Base-by-base conservation (phyloP, 2,888 invertebrate species). In the Disparrhopalites patrizii region DNA sequence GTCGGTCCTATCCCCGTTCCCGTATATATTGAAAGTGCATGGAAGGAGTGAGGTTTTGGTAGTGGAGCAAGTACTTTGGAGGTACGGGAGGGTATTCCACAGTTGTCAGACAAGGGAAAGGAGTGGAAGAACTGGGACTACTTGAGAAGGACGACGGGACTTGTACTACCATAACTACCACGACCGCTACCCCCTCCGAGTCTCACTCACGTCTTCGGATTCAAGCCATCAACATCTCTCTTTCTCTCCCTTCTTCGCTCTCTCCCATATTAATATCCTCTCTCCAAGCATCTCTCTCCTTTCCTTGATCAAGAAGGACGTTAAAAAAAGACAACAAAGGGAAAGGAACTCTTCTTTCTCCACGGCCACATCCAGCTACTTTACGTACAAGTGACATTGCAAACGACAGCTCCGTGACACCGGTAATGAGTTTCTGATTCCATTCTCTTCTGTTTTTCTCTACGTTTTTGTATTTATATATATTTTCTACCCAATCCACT, bases 11-110 rank as follows among this genome's bases (percentile, higher is more conserved):
- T n/a, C n/a, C n/a, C n/a, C n/a, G n/a, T n/a, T n/a, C n/a, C n/a
- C 13, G 51, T 61, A 61, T 61, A 61, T 50, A 61, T 61, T 31
- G 31, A 30, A 36, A 51, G 61, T 23, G 51, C 33, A 61, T 51
- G 33, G 61, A 31, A 51, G 8, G 30, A 61, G 51, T 36, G 51
- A 36, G 61, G 25, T 20, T 61, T 51, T n/a, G n/a, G n/a, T n/a
- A n/a, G n/a, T n/a, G n/a, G n/a, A n/a, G n/a, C 51, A 51, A 61
- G 51, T 61, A 36, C 51, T 33, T 52, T 51, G 25, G 60, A 8
- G 20, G 20, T 25, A 36, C 18, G n/a, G n/a, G n/a, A n/a, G n/a
- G 23, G 47, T 27, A 43, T 50, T 60, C 30, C 31, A 30, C 27
- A 30, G 30, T 51, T n/a, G 56, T 38, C 43, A 54, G 33, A 54